Conservation (phyloP, 2,113 vertebrate genomes). For the Tachysurus fulvidraco region DNA sequence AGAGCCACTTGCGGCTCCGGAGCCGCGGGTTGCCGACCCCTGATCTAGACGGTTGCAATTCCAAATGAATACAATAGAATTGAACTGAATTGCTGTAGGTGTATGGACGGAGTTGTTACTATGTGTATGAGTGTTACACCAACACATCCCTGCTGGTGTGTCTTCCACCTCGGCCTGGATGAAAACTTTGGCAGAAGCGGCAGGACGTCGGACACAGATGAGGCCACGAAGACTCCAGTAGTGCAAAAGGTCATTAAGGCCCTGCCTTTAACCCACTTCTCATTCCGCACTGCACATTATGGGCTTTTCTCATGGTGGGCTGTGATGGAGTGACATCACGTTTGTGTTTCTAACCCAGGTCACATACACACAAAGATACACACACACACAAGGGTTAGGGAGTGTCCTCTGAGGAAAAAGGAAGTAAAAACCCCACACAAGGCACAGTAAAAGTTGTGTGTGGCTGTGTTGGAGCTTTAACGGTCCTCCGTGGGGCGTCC, state of each 20-base stretch:
- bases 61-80: not conserved
- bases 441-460: conserved; percentile 92
- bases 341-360: conserved; percentile 50
- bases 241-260: conserved; percentile 32
- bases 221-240: conserved; percentile 11
- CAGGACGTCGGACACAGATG: conserved; percentile 33
- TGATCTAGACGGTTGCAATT: no score
- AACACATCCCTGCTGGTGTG: conserved; percentile 44
- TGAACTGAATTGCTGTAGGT: not conserved
- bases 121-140: no score
- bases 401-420: conserved; percentile 76
- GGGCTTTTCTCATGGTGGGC: conserved; percentile 34
- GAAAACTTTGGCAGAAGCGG: conserved; percentile 48
- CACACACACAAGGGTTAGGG: conserved; percentile 33
- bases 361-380: conserved; percentile 34
- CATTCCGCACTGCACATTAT: conserved; percentile 22
- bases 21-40: no score
- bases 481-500: conserved; percentile 84
- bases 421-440: conserved; percentile 79
- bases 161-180: conserved; percentile 45
- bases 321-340: conserved; percentile 19
- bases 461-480: conserved; percentile 93
- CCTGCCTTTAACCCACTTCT: conserved; percentile 20
- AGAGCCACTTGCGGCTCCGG: no score
- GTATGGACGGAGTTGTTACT: not conserved